Evolutionary conservation across 2,113 vertebrate genomes (phyloP), one percentile per base, ranked within the genome.

Genomic region (Poicephalus meyeri): DNA sequence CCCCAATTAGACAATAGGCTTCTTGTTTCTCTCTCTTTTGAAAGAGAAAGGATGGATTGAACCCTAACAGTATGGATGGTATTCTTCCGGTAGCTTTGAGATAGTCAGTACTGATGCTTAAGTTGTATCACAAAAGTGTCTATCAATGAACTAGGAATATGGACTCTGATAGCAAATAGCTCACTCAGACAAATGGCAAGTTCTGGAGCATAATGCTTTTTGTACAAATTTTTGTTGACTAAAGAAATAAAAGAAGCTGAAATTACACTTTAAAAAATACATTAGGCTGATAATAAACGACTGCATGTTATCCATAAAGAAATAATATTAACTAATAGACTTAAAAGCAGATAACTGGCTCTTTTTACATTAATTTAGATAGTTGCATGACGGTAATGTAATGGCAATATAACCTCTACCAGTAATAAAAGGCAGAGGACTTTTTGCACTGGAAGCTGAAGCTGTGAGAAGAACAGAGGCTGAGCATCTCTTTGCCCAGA

Each of bases 161-260:
- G 0, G 44, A 16, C 47, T 70, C 10, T 37, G 44, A 52, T 1
- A 33, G 31, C 8, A 76, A 81, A 87, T 49, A 33, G 66, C 31
- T 87, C 42, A 52, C 87, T 76, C 68, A 91, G 73, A 69, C 55
- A 93, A 85, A 58, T 23, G 21, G 68, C 46, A 74, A 74, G 44
- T 35, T 89, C 55, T 53, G 55, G 42, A 64, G 64, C 3, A 1
- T 63, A 84, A 85, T 61, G n/a, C 24, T 60, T 69, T 89, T 47
- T 44, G 31, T 11, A 69, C 18, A 19, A 49, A 80, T 41, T 89
- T 92, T 64, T 81, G 49, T 29, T 21, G 49, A 56, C 7, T 72
- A 8, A 55, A 91, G 69, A 92, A 88, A 89, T n/a, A 89, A 81
- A 95, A 79, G 63, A 92, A n/a, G 53, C 28, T 81, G 78, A 92